Base-by-base conservation (phyloP, 1,140 invertebrate genomes). In the Camponotus pennsylvanicus region DNA sequence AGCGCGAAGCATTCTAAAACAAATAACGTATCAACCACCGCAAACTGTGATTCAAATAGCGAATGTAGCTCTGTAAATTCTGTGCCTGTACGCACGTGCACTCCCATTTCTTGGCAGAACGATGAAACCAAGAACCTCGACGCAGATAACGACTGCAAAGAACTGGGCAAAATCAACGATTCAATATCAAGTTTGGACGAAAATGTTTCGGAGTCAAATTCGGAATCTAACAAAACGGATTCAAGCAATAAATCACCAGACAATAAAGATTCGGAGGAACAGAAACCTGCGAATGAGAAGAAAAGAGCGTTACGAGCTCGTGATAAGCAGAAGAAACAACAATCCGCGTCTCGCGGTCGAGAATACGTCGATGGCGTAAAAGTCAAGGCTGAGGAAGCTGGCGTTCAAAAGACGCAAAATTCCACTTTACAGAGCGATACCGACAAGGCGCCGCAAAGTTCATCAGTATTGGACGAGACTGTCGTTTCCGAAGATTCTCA, bases 261-360 rank as follows among this genome's bases (percentile, higher is more conserved):
- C 32, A 70, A 70, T 13, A 85, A 73, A 27, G 66, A 21, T 42
- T 5, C 18, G 1, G 91, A 90, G 1, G 90, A 92, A 0, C 84
- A 73, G 21, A 92, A 92, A 52, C 55, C 66, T 8, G 9, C 9
- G 0, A 82, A 55, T 0, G 93, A 94, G 32, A 93, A 94, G 3
- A 93, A 90, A 27, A 84, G 94, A 21, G 93, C 94, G 4, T 77
- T 94, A n/a, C 87, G 94, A 27, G 76, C 92, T 2, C 86, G 93
- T 0, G 94, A 94, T 4, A 94, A 92, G 15, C 89, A 89, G 70
- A 93, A 86, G 34, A 95, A 80, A 52, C 82, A 80, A 52, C 82
- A 76, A 34, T 13, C 34, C 5, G 27, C 55, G 0, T 75, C 77
- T 0, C 75, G 59, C 18, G 75, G 27, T 18, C 77, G 67, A 27